Evolutionary conservation across 2,888 invertebrate species (phyloP).

Genomic region (Drosophila anomelani): DNA sequence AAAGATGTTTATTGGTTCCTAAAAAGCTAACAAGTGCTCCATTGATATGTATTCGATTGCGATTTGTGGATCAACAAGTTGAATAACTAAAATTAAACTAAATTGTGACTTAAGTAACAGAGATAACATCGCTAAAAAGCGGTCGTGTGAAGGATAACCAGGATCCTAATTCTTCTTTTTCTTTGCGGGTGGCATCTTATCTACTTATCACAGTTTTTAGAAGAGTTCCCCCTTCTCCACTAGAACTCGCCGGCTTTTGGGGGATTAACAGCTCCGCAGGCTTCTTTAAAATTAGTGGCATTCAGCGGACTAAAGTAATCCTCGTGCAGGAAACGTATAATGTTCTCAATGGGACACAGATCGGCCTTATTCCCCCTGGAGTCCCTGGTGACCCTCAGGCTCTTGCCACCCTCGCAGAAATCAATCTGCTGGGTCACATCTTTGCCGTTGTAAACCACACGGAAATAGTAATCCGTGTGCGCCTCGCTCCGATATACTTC

Average conservation of each 20-base stretch:
- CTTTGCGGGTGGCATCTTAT: conserved; percentile 42
- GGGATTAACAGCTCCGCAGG: conserved; percentile 86
- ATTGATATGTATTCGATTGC: conserved; percentile 72
- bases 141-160: conserved; percentile 26
- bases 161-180: conserved; percentile 10
- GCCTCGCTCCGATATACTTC: conserved; percentile 93
- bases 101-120: conserved; percentile 34
- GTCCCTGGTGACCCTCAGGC: conserved; percentile 86
- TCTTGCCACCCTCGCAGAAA: conserved; percentile 90
- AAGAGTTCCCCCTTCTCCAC: conserved; percentile 1
- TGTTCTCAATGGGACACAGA: conserved; percentile 94
- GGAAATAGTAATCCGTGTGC: conserved; percentile 89
- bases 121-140: conserved; percentile 42
- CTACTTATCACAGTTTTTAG: conserved; percentile 76
- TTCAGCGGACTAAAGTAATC: conserved; percentile 94
- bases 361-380: conserved; percentile 86
- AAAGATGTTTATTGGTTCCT: neutral
- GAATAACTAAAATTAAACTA: conserved; percentile 20
- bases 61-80: conserved; percentile 46
- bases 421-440: conserved; percentile 93
- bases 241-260: conserved; percentile 81
- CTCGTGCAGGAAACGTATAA: conserved; percentile 94
- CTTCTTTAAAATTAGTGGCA: conserved; percentile 95
- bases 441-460: conserved; percentile 93
- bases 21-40: conserved; percentile 38